A percentile compares a stretch with the other conserved stretches of the same genome.
Evolutionary conservation across 2,113 vertebrate genomes (phyloP).

Genomic region (Onychostruthus taczanowskii): DNA sequence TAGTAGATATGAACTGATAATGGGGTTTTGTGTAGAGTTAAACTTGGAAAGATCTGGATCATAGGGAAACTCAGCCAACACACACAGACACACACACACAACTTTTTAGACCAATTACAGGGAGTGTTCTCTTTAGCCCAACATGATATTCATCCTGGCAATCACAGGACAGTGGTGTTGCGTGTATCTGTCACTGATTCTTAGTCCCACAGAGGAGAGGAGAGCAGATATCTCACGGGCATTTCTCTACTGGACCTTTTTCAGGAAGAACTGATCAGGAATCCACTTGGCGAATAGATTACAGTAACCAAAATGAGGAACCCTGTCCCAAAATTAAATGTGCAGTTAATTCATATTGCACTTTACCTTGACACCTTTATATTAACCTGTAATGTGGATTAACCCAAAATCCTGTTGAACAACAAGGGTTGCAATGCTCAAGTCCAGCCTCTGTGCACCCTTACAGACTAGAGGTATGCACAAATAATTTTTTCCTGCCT

Average conservation of each 20-base stretch:
- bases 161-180: neutral
- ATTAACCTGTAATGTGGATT: neutral
- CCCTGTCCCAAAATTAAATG: neutral
- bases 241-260: neutral
- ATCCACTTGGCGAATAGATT: neutral
- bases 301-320: neutral
- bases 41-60: neutral
- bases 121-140: neutral
- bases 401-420: neutral
- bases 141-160: neutral
- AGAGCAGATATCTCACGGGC: neutral
- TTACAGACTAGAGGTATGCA: neutral
- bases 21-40: neutral
- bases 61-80: neutral
- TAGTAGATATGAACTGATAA: neutral
- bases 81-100: neutral
- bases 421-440: neutral
- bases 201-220: neutral
- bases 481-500: neutral
- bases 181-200: neutral
- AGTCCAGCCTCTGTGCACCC: neutral
- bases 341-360: neutral
- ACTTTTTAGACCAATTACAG: neutral
- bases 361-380: neutral
- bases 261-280: neutral